Evolutionary conservation across 2,888 invertebrate species (phyloP).

Genomic region (Mythimna loreyi): DNA sequence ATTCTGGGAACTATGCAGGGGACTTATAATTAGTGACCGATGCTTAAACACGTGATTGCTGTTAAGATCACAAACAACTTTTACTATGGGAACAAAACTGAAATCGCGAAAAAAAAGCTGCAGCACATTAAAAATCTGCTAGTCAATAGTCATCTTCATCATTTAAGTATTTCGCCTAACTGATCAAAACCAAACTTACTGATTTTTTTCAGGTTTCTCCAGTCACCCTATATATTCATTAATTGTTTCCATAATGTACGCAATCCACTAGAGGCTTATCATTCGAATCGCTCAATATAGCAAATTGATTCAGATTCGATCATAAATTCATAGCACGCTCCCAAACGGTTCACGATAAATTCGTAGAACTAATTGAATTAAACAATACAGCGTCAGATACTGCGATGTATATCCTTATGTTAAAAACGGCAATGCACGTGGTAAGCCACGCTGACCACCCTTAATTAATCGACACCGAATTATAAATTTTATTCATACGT

Average conservation of each 20-base stretch:
- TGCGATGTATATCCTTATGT: conserved; percentile 17
- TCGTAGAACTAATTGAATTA: conserved; percentile 48
- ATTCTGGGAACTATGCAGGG: too few relatives aligned
- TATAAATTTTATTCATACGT: conserved; percentile 40
- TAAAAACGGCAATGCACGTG: conserved; percentile 32
- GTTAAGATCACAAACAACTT: too few relatives aligned
- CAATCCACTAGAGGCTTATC: conserved; percentile 17
- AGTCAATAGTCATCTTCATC: too few relatives aligned
- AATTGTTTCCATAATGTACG: conserved; percentile 10
- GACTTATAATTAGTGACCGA: too few relatives aligned
- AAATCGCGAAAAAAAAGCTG: too few relatives aligned
- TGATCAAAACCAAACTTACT: too few relatives aligned
- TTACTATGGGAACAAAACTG: too few relatives aligned
- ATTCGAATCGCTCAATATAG: conserved; percentile 14
- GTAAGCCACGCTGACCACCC: conserved; percentile 32
- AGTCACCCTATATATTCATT: too few relatives aligned
- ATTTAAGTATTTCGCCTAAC: too few relatives aligned
- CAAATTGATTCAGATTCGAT: conserved; percentile 46
- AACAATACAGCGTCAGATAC: conserved; percentile 27
- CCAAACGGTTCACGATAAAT: conserved; percentile 42
- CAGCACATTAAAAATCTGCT: too few relatives aligned
- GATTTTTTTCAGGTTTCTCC: too few relatives aligned
- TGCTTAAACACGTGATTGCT: too few relatives aligned
- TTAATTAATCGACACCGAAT: conserved; percentile 52
- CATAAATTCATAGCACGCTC: conserved; percentile 31